phyloP scores from a whole-genome alignment of 2,797 vertebrate species.

The Tinamus major region DNA sequence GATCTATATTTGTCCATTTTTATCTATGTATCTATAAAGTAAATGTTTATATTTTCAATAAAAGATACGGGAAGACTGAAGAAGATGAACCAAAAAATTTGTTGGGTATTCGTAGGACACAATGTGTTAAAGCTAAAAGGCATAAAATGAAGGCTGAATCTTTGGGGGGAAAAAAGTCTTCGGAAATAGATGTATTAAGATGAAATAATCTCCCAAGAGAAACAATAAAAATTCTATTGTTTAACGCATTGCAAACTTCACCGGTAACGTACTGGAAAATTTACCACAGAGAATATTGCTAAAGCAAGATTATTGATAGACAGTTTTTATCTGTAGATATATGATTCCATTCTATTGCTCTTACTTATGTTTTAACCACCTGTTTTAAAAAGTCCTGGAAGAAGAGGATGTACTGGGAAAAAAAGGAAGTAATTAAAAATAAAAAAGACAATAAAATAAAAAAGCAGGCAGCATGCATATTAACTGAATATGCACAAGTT shows the following conservation, averaged over 20 bases:
- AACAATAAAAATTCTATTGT: not conserved
- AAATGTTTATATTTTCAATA: not conserved
- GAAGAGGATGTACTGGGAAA: not conserved
- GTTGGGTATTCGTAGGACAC: not conserved
- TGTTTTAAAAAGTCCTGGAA: not conserved
- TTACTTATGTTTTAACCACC: constrained; percentile 22
- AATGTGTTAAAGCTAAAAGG: not conserved
- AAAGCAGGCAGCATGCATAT: not conserved
- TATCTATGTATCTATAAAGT: not conserved
- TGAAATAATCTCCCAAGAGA: not conserved
- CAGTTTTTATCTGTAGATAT: not conserved
- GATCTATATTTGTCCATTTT: not conserved
- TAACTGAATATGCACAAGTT: not conserved
- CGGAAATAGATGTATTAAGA: not conserved
- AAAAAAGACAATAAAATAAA: too few species aligned
- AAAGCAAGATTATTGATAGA: not conserved
- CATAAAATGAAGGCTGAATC: not conserved
- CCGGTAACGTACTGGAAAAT: not conserved
- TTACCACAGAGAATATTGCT: not conserved
- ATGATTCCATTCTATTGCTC: not conserved
- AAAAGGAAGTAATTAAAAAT: not conserved
- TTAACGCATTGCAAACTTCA: constrained; percentile 18
- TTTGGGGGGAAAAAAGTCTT: not conserved
- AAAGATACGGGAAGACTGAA: not conserved
- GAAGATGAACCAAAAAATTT: not conserved